These are phyloP conservation scores for Caenorhabditis becei DNA, from an alignment of 2,888 invertebrate species.

Conservation along the genomic window DNA sequence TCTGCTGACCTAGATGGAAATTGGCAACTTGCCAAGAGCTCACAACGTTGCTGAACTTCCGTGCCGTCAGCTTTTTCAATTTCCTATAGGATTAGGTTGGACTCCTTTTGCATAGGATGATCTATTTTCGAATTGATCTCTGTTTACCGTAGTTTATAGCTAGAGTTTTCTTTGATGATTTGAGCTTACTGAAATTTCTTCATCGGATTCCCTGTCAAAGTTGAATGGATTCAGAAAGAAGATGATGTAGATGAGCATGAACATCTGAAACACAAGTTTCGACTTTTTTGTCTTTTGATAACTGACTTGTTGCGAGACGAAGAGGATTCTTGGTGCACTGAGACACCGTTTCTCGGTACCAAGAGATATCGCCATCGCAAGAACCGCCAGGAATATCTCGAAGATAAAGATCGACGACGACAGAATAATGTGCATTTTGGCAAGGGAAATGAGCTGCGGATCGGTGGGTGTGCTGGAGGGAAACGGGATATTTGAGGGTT, in stretches of 20 bases:
- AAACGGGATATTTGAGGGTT: background rate
- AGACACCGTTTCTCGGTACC: slow-evolving; percentile 36
- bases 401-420: slow-evolving; percentile 17
- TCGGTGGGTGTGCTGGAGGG: background rate
- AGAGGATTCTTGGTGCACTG: slow-evolving; percentile 39
- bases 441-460: slow-evolving; percentile 15
- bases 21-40: no score
- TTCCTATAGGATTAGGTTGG: no score
- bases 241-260: slow-evolving; percentile 43
- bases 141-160: no score
- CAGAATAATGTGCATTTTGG: slow-evolving; percentile 22
- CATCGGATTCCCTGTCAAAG: slow-evolving; percentile 19
- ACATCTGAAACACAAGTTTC: slow-evolving; percentile 22
- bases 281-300: background rate
- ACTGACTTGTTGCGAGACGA: slow-evolving; percentile 38
- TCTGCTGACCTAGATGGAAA: no score
- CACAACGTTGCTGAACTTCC: no score
- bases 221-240: slow-evolving; percentile 44
- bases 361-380: slow-evolving; percentile 9
- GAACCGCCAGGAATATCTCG: slow-evolving; percentile 16
- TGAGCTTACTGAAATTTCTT: slow-evolving; percentile 26
- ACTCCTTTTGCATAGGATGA: no score
- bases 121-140: no score
- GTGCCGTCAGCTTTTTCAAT: no score
- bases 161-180: background rate